A percentile compares a stretch with the other conserved stretches of the same genome.
Evolutionary conservation across 2,888 invertebrate genomes (phyloP).

Genomic region (Dinocampus coccinellae): DNA sequence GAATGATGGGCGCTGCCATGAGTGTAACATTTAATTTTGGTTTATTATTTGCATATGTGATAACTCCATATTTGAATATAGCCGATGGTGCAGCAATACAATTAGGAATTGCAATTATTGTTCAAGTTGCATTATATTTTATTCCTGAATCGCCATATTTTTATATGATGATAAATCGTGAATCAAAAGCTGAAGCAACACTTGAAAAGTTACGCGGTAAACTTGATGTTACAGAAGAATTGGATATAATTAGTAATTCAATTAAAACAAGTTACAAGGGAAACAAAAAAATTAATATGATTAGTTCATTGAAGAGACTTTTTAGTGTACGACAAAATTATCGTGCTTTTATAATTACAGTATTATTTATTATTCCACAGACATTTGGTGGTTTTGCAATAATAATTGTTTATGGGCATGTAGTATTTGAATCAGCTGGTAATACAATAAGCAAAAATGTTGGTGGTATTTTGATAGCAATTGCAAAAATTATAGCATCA

Average conservation of each 20-base stretch:
- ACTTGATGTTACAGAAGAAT: conserved; percentile 72
- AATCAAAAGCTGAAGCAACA: conserved; percentile 66
- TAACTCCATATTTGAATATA: conserved; percentile 56
- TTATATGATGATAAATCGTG: conserved; percentile 54
- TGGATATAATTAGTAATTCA: conserved; percentile 49
- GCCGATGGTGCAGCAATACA: conserved; percentile 52
- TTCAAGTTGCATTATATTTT: conserved; percentile 62
- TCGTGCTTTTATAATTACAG: conserved; percentile 67
- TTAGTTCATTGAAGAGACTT: conserved; percentile 48
- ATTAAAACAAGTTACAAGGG: conserved; percentile 13
- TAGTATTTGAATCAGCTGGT: conserved; percentile 66
- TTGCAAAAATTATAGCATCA: conserved; percentile 57
- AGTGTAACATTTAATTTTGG: conserved; percentile 71
- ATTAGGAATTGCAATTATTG: conserved; percentile 59
- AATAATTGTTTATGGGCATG: conserved; percentile 63
- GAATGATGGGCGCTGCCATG: conserved; percentile 75
- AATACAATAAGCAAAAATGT: conserved; percentile 50
- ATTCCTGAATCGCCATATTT: conserved; percentile 72
- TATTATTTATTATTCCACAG: conserved; percentile 69
- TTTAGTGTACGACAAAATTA: conserved; percentile 53
- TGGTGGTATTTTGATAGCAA: conserved; percentile 54
- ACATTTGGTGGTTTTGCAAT: conserved; percentile 67
- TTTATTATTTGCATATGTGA: conserved; percentile 53
- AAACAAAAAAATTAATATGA: conserved; percentile 15
- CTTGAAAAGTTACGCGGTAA: conserved; percentile 69